Conservation (phyloP, 2,113 vertebrate genomes). For the Rafetus swinhoei region DNA sequence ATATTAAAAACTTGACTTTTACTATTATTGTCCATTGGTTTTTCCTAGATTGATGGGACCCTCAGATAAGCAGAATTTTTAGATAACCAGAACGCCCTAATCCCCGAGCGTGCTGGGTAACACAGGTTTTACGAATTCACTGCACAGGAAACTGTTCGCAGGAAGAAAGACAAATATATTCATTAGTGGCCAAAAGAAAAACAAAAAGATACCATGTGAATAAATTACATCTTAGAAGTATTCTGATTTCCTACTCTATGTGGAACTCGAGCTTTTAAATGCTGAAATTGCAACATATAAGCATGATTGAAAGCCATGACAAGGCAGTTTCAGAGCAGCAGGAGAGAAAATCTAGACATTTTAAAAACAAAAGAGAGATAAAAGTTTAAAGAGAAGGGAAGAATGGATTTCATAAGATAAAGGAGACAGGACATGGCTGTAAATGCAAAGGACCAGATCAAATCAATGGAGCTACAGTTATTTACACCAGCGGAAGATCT, state of each 20-base stretch:
- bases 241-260: slow-evolving; percentile 16
- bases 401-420: neutral
- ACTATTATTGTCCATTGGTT: too few relatives aligned
- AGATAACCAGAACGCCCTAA: too few relatives aligned
- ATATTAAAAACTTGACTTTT: too few relatives aligned
- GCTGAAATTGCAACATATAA: neutral
- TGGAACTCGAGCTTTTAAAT: neutral
- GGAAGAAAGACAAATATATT: slow-evolving; percentile 2
- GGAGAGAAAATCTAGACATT: neutral
- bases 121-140: neutral
- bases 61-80: too few relatives aligned
- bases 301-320: slow-evolving; percentile 37
- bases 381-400: neutral
- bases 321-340: slow-evolving; percentile 21
- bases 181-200: neutral
- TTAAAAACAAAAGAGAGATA: slow-evolving; percentile 3
- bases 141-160: neutral
- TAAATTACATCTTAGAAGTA: slow-evolving; percentile 4
- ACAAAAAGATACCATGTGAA: neutral
- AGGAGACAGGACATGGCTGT: neutral
- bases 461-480: neutral
- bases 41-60: too few relatives aligned
- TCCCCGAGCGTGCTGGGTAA: too few relatives aligned
- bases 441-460: neutral
- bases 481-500: neutral